phyloP scores from a whole-genome alignment of 2,888 invertebrate genomes.

The Sinhomidia bicolor region DNA sequence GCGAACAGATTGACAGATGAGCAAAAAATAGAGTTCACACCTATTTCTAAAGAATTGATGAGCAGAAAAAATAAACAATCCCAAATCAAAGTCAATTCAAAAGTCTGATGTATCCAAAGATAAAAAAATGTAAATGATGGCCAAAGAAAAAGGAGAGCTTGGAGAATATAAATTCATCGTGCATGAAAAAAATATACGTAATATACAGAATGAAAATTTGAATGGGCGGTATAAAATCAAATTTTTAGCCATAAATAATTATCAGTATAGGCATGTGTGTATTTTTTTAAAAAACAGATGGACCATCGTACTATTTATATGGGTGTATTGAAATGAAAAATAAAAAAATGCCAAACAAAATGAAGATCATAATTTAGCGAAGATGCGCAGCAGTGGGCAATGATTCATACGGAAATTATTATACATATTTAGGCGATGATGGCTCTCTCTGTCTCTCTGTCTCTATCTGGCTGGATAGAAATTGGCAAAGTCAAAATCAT shows the following conservation, averaged over 20 bases:
- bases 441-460: too few relatives aligned
- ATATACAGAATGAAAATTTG: slow-evolving; percentile 3
- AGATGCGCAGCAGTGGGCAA: not conserved
- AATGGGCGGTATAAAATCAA: not conserved
- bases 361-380: not conserved
- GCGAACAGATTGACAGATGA: too few relatives aligned
- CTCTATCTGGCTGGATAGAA: not conserved
- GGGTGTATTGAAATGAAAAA: not conserved
- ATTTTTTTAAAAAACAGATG: not conserved
- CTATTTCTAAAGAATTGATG: too few relatives aligned
- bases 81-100: too few relatives aligned
- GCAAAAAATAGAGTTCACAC: too few relatives aligned
- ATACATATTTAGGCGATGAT: not conserved
- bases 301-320: not conserved
- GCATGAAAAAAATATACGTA: too few relatives aligned
- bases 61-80: too few relatives aligned
- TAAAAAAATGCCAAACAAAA: not conserved
- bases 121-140: too few relatives aligned
- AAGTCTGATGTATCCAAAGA: too few relatives aligned
- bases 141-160: too few relatives aligned
- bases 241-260: slow-evolving; percentile 1
- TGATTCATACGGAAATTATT: not conserved
- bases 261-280: not conserved
- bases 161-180: too few relatives aligned
- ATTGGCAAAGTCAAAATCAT: slow-evolving; percentile 11